These are phyloP conservation scores for Automeris io DNA, from an alignment of 2,888 invertebrate species.

Conservation along the genomic window DNA sequence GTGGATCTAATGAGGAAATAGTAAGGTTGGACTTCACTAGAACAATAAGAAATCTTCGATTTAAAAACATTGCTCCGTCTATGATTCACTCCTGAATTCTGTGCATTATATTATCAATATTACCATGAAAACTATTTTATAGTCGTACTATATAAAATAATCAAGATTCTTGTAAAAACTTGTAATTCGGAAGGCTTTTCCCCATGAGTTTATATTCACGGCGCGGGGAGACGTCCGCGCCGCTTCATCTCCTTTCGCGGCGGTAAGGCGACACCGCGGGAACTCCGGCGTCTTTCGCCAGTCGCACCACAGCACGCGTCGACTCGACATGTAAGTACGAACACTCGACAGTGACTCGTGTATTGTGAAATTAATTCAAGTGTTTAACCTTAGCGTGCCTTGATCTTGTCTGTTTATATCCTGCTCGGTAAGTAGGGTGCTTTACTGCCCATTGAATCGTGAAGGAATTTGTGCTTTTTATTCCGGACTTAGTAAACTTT, in stretches of 20 bases:
- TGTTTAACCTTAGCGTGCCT: conserved; percentile 50
- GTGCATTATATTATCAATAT: too few relatives aligned
- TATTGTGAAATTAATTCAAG: conserved; percentile 44
- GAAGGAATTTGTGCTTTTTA: neutral
- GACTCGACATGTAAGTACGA: conserved; percentile 76
- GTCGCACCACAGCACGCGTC: conserved; percentile 76
- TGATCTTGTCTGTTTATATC: conserved; percentile 31
- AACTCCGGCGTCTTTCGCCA: conserved; percentile 52
- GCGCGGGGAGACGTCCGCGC: conserved; percentile 49
- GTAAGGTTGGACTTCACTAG: too few relatives aligned
- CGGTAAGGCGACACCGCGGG: conserved; percentile 71
- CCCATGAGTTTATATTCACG: conserved; percentile 45
- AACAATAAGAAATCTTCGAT: too few relatives aligned
- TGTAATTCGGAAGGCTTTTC: conserved; percentile 25
- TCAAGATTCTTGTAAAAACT: conserved; percentile 1
- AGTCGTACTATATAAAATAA: neutral
- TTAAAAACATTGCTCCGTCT: too few relatives aligned
- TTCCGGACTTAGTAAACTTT: neutral
- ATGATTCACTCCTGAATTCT: too few relatives aligned
- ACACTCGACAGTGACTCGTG: conserved; percentile 52
- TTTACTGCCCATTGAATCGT: conserved; percentile 32
- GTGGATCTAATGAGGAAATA: too few relatives aligned
- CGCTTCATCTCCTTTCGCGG: conserved; percentile 69
- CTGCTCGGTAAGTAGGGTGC: conserved; percentile 48
- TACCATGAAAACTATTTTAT: too few relatives aligned